Percentiles rank a stretch among this genome's conserved stretches.
phyloP scores from a whole-genome alignment of 2,888 invertebrate genomes.

The Cephonodes hylas region DNA sequence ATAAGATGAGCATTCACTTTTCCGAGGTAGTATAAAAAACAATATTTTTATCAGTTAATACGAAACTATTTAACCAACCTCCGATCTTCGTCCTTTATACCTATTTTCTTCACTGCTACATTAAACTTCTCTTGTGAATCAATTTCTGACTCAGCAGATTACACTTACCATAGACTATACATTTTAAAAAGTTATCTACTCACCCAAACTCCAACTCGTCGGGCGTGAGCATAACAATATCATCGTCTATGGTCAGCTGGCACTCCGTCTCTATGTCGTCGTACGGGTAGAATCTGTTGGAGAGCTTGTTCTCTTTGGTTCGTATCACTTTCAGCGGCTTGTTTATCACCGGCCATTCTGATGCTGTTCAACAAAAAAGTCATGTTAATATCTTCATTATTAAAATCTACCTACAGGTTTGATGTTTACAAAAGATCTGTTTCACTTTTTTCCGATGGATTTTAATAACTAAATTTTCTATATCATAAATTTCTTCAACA shows the following conservation, averaged over 20 bases:
- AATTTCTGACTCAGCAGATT: neutral
- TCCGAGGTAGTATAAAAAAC: no score
- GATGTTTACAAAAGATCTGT: no score
- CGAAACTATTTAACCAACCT: no score
- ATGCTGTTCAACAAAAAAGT: conserved; percentile 76
- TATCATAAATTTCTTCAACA: no score
- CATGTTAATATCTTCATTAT: neutral
- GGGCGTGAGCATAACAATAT: conserved; percentile 96
- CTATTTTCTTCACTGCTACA: no score
- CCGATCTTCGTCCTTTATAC: no score
- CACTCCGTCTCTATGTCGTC: conserved; percentile 98
- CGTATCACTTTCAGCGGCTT: conserved; percentile 95
- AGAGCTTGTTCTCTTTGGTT: conserved; percentile 94
- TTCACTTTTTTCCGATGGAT: no score
- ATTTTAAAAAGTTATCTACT: conserved; percentile 38
- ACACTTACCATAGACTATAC: neutral
- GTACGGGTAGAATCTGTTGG: conserved; percentile 97
- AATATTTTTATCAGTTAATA: no score
- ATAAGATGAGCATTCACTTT: no score
- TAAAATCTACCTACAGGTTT: neutral
- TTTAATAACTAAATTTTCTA: no score
- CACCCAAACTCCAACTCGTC: conserved; percentile 98
- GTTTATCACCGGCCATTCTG: conserved; percentile 92
- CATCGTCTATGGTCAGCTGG: conserved; percentile 96
- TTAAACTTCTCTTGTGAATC: no score